phyloP scores from a whole-genome alignment of 2,888 invertebrate genomes.

The Ochropleura plecta region DNA sequence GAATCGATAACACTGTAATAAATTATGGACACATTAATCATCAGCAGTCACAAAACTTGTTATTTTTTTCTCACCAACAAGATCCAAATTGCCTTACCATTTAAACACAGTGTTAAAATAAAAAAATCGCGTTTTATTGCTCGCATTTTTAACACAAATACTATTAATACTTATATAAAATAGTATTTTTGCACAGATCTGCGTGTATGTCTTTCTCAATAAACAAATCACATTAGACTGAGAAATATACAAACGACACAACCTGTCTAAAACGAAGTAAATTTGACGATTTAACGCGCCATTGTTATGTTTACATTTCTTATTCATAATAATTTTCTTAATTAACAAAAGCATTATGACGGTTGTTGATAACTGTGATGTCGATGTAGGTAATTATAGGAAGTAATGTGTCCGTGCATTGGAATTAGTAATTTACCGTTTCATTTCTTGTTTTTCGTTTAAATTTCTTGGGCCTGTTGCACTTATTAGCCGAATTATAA shows the following conservation, averaged over 20 bases:
- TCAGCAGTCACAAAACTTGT: background rate
- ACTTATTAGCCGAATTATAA: too few species aligned
- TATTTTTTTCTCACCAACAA: background rate
- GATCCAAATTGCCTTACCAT: conserved; percentile 36
- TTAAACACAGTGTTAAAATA: conserved; percentile 24
- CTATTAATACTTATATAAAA: too few species aligned
- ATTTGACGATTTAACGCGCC: conserved; percentile 20
- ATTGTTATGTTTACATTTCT: conserved; percentile 4
- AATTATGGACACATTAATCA: background rate
- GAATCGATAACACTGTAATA: conserved; percentile 42
- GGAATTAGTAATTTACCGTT: background rate
- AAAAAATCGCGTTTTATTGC: background rate
- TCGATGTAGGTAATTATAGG: background rate
- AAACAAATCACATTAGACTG: conserved; percentile 14
- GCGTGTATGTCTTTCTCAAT: background rate
- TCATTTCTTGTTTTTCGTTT: background rate
- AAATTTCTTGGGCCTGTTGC: too few species aligned
- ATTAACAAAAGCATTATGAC: conserved; percentile 11
- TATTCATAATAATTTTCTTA: background rate
- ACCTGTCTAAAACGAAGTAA: conserved; percentile 11
- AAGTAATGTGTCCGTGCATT: background rate
- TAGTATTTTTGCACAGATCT: background rate
- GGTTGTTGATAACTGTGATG: background rate
- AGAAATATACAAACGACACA: conserved; percentile 10
- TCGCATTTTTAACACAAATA: background rate